Evolutionary conservation across 2,797 vertebrate genomes (phyloP).

Genomic region (Sebastes cheni): DNA sequence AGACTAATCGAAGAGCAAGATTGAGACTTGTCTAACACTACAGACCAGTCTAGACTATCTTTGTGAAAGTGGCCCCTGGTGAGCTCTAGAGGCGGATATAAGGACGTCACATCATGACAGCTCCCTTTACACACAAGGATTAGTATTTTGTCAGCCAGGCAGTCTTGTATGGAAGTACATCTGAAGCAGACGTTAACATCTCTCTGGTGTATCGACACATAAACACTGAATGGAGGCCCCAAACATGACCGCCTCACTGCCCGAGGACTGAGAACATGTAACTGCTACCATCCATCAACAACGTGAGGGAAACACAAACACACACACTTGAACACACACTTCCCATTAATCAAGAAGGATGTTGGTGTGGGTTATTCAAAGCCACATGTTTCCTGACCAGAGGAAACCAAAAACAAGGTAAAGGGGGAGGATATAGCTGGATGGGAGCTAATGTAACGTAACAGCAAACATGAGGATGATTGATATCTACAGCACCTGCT

Average conservation of each 20-base stretch:
- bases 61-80: not conserved
- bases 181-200: not conserved
- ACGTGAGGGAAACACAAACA: conserved; percentile 23
- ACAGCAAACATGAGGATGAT: conserved; percentile 12
- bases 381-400: conserved; percentile 28
- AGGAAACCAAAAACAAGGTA: not conserved
- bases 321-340: conserved; percentile 11
- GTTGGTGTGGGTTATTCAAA: conserved; percentile 26
- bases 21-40: not conserved
- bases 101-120: not conserved
- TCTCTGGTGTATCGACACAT: not conserved
- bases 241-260: conserved; percentile 7
- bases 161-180: not conserved
- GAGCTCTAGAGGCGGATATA: not conserved
- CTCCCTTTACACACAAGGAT: not conserved
- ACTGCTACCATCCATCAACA: conserved; percentile 63
- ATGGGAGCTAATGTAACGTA: conserved; percentile 9
- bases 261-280: conserved; percentile 29
- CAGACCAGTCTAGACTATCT: not conserved
- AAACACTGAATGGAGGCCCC: conserved; percentile 16
- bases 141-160: not conserved
- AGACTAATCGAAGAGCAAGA: not conserved
- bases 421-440: conserved; percentile 10
- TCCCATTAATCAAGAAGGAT: conserved; percentile 27
- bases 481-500: conserved; percentile 13